Percentiles rank a stretch among this genome's conserved stretches.
phyloP scores from a whole-genome alignment of 1,140 invertebrate genomes.

The Drosophila erecta region DNA sequence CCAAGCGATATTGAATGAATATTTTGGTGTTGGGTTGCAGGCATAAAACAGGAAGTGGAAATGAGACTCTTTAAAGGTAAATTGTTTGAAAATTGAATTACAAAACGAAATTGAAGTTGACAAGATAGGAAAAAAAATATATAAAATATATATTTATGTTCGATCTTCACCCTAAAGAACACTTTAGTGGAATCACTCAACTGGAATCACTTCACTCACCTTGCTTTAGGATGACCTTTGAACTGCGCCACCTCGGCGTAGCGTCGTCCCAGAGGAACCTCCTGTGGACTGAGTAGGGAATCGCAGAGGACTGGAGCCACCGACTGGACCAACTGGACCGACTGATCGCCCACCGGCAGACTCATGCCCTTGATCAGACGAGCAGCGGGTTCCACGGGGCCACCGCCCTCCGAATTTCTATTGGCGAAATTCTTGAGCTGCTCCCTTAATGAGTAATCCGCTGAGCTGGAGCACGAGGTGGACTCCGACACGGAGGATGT shows the following conservation, averaged over 20 bases:
- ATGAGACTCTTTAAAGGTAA: not conserved
- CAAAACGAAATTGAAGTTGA: too few relatives aligned
- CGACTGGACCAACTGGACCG: not conserved
- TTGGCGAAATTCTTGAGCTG: constrained; percentile 78
- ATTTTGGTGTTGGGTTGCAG: not conserved
- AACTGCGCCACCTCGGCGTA: constrained; percentile 84
- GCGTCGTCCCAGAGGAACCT: constrained; percentile 78
- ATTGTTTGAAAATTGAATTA: not conserved
- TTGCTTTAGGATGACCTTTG: constrained; percentile 73
- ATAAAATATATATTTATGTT: not conserved
- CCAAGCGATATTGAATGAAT: not conserved
- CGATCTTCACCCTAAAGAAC: not conserved
- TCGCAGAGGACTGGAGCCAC: constrained; percentile 44
- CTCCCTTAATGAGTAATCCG: constrained; percentile 78
- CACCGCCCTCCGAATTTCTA: constrained; percentile 16
- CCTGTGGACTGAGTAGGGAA: constrained; percentile 80
- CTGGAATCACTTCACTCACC: constrained; percentile 45
- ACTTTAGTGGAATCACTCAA: not conserved
- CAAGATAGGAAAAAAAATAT: too few relatives aligned
- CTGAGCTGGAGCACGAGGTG: constrained; percentile 65
- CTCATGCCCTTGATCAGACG: constrained; percentile 57
- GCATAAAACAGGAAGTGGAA: not conserved
- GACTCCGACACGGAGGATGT: constrained; percentile 49
- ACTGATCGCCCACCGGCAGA: constrained; percentile 39
- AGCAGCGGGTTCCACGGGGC: not conserved